A percentile compares a stretch with the other conserved stretches of the same genome.
phyloP scores from a whole-genome alignment of 2,797 vertebrate species.

The Gymnoscopelus braueri region DNA sequence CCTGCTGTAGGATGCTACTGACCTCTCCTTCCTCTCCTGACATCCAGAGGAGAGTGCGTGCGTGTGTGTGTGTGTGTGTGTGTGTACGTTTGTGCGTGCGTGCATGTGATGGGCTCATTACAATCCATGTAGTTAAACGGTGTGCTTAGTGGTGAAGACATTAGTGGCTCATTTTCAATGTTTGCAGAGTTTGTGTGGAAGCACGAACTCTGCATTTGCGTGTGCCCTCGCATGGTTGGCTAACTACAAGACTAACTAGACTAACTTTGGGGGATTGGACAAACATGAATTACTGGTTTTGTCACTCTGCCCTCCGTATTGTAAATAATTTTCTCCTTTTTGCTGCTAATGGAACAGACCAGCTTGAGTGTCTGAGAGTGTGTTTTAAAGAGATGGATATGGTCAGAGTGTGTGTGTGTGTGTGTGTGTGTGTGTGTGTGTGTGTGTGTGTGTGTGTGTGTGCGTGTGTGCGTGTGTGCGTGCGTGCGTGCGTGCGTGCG shows the following conservation, averaged over 20 bases:
- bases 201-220: slow-evolving; percentile 30
- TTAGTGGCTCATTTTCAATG: slow-evolving; percentile 40
- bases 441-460: too few species aligned
- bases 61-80: background rate
- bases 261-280: slow-evolving; percentile 43
- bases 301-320: slow-evolving; percentile 36
- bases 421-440: too few species aligned
- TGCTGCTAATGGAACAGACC: slow-evolving; percentile 44
- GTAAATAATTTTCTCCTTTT: slow-evolving; percentile 41
- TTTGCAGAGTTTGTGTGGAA: slow-evolving; percentile 26
- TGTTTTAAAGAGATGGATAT: background rate
- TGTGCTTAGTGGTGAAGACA: slow-evolving; percentile 26
- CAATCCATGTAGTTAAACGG: slow-evolving; percentile 31
- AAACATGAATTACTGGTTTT: slow-evolving; percentile 51
- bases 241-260: slow-evolving; percentile 56
- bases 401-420: background rate
- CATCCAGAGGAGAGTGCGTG: background rate
- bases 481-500: too few species aligned
- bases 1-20: too few species aligned
- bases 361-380: slow-evolving; percentile 23
- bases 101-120: slow-evolving; percentile 35
- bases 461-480: too few species aligned
- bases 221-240: slow-evolving; percentile 24
- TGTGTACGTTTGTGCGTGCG: background rate
- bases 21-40: too few species aligned